Percentiles rank a stretch among this genome's conserved stretches.
Conservation (phyloP, 2,888 invertebrate species). For the Dioctria rufipes region DNA sequence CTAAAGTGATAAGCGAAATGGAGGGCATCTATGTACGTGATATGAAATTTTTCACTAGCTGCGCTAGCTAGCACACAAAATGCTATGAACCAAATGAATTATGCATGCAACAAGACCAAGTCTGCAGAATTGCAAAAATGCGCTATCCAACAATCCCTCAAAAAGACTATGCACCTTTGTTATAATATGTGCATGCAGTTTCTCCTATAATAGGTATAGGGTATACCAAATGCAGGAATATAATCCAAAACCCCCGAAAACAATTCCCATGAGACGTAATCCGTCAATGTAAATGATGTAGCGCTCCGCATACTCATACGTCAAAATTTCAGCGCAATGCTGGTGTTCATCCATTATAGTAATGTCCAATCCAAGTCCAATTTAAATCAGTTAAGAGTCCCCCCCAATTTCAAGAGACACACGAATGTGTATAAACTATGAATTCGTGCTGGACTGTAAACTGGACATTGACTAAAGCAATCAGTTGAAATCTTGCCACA, state of each 20-base stretch:
- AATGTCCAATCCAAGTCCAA: no score
- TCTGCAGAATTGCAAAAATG: constrained; percentile 8
- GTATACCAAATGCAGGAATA: no score
- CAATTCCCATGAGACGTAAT: background rate
- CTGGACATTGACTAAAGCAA: no score
- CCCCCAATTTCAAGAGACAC: no score
- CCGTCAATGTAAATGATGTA: background rate
- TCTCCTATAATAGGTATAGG: background rate
- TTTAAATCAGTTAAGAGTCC: no score
- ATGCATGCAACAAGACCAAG: constrained; percentile 38
- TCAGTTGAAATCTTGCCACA: no score
- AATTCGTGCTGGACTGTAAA: no score
- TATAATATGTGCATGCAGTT: background rate
- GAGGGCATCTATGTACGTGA: constrained; percentile 35
- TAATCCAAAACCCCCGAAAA: background rate
- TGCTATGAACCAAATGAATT: constrained; percentile 13
- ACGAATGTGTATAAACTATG: no score
- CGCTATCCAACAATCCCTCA: background rate
- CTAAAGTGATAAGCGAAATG: constrained; percentile 33
- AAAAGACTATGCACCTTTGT: constrained; percentile 24
- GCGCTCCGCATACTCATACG: background rate
- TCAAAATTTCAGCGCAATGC: background rate
- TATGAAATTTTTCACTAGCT: constrained; percentile 25
- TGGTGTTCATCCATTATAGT: no score
- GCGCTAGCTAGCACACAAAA: background rate